phyloP scores from a whole-genome alignment of 2,113 vertebrate species.

The Glareola pratincola region DNA sequence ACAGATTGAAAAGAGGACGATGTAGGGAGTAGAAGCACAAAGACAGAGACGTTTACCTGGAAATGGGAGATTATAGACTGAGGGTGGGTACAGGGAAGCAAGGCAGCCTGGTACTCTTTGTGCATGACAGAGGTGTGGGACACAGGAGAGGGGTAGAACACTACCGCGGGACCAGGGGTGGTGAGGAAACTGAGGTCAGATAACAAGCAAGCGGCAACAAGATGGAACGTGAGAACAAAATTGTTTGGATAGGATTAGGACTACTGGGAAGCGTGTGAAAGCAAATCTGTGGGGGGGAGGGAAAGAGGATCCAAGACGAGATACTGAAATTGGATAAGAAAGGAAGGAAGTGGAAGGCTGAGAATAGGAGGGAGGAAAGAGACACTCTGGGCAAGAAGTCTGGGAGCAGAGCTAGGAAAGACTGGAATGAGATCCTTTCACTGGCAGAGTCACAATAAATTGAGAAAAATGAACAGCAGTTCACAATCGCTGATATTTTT shows the following conservation, averaged over 20 bases:
- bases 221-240: background rate
- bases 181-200: background rate
- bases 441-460: background rate
- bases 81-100: background rate
- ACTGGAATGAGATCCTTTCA: background rate
- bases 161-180: accelerated
- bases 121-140: background rate
- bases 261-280: background rate
- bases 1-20: background rate
- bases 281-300: accelerated
- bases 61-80: background rate
- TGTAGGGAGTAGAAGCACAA: background rate
- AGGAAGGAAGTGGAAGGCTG: background rate
- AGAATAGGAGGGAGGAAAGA: background rate
- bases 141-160: background rate
- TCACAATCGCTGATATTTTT: background rate
- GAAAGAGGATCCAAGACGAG: background rate
- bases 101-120: accelerated
- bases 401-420: background rate
- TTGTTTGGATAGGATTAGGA: accelerated
- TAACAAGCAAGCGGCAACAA: background rate
- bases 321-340: background rate
- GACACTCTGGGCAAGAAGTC: background rate
- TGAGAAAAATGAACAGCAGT: background rate
- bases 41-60: background rate